These are phyloP conservation scores for Lamprotornis superbus DNA, from an alignment of 2,113 vertebrate species.

Conservation along the genomic window DNA sequence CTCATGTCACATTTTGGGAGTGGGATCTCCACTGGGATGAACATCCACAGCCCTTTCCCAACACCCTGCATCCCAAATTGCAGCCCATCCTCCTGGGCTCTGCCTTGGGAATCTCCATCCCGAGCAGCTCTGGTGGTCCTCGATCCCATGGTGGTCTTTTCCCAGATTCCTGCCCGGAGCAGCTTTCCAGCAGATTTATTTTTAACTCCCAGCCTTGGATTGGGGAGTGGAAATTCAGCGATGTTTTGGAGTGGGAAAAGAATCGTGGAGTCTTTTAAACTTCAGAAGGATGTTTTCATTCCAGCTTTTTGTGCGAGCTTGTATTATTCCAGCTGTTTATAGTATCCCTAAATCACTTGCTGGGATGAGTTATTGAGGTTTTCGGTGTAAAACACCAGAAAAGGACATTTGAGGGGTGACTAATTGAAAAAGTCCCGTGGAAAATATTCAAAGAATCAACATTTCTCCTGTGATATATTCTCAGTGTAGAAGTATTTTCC, in stretches of 20 bases:
- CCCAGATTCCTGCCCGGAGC: neutral
- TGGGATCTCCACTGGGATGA: neutral
- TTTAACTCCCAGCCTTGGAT: conserved; percentile 6
- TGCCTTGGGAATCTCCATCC: neutral
- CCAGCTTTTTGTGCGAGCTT: neutral
- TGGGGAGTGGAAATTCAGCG: neutral
- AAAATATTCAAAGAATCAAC: neutral
- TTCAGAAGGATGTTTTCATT: neutral
- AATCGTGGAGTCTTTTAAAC: neutral
- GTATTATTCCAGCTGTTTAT: neutral
- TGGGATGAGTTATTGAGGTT: neutral
- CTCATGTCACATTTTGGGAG: accelerated
- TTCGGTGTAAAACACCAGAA: neutral
- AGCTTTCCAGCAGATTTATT: neutral
- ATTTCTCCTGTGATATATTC: neutral
- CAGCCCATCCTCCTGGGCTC: neutral
- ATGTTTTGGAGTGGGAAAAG: neutral
- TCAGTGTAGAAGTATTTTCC: neutral
- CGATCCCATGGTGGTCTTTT: neutral
- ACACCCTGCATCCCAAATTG: neutral
- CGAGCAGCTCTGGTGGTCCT: neutral
- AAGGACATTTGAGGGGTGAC: neutral
- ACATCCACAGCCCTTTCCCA: neutral
- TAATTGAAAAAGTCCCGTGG: neutral
- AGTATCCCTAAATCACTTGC: neutral